Evolutionary conservation across 2,888 invertebrate genomes (phyloP), one percentile per base, ranked within the genome.

Genomic region (Deilephila elpenor): DNA sequence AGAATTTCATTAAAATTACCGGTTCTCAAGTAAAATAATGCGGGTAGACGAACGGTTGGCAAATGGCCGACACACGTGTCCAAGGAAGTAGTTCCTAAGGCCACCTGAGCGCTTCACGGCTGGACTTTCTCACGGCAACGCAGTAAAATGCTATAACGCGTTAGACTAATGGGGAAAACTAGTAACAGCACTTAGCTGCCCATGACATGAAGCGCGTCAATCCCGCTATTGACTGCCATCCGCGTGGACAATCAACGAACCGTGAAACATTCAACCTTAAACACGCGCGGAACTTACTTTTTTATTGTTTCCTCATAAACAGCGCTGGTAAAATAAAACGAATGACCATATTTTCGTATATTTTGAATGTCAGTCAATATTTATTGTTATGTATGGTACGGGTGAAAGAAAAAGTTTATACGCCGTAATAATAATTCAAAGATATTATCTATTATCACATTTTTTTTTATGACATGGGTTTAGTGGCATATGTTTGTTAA

Each of bases 1-100:
- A 89, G 91, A 91, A 93, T 93, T 91, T 89, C 92, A 93, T 93
- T 92, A 93, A 90, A 88, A 87, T 88, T 89, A 91, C 92, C 91
- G 92, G 92, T 92, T 91, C 88, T 87, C 77, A 82, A 82, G 87
- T 88, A 87, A 90, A 91, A 88, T 90, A 89, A 93, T 93, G 92
- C 93, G 93, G 93, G 93, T 88, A 86, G 84, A 83, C 80, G 85
- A 85, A 87, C 90, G 89, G 90, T 89, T 90, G 80, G 89, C 86
- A 81, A 86, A 85, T 82, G 86, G 82, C 81, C 79, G 82, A 78
- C 88, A 89, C 92, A 91, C 91, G 92, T 92, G 93, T 88, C 89
- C 86, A 82, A 89, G 88, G 89, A 88, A 88, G 83, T 87, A 83
- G 83, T 87, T 88, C 86, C 89, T 89, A 82, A 84, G 82, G 83